Evolutionary conservation across 64 coral and sea anemone genomes (phyloP).

Genomic region (Montipora efflorescens): DNA sequence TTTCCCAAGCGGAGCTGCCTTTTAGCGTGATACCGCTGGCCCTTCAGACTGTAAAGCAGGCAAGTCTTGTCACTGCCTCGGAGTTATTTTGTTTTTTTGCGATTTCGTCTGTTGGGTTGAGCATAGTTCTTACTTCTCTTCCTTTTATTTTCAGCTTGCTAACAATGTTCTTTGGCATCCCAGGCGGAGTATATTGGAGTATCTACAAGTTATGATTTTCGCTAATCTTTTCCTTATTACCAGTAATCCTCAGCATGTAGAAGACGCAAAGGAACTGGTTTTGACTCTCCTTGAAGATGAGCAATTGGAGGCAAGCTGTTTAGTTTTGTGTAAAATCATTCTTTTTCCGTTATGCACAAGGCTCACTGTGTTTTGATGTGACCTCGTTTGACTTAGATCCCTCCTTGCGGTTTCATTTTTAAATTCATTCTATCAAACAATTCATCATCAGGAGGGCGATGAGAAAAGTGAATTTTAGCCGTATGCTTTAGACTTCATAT

Average conservation of each 20-base stretch:
- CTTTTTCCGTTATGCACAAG: not conserved
- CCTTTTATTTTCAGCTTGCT: constrained; percentile 67
- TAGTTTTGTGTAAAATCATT: not conserved
- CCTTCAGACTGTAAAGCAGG: constrained; percentile 80
- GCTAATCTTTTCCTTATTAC: constrained; percentile 81
- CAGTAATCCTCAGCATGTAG: constrained; percentile 51
- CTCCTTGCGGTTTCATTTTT: too few species aligned
- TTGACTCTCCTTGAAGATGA: constrained; percentile 80
- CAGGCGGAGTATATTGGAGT: constrained; percentile 82
- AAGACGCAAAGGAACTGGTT: constrained; percentile 77
- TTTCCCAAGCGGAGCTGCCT: constrained; percentile 86
- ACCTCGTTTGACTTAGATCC: too few species aligned
- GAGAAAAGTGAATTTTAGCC: too few species aligned
- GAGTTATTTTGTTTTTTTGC: not conserved
- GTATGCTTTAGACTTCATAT: too few species aligned
- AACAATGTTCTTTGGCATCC: constrained; percentile 83
- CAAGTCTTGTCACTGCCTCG: not conserved
- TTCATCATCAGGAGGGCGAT: too few species aligned
- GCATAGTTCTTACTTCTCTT: not conserved
- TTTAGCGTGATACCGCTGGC: constrained; percentile 60
- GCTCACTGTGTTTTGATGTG: not conserved
- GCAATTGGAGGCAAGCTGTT: constrained; percentile 73
- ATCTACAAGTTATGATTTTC: constrained; percentile 88
- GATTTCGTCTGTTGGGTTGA: not conserved
- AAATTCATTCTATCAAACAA: too few species aligned